These are phyloP conservation scores for Melipona beecheii DNA, from an alignment of 2,888 invertebrate genomes.

Conservation along the genomic window DNA sequence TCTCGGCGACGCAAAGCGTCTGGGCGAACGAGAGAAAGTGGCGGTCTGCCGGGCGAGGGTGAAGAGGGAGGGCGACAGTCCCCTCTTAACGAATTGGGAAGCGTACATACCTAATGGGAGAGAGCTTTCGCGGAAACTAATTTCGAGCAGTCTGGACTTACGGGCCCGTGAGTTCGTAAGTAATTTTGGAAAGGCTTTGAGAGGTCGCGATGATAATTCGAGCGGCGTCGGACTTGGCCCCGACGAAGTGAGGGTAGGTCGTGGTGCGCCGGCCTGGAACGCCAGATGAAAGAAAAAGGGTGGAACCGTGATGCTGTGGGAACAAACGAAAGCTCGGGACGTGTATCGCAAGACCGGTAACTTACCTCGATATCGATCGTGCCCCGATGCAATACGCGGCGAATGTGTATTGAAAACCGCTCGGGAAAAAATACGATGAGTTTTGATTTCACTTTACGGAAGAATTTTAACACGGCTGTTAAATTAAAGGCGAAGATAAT, in stretches of 20 bases:
- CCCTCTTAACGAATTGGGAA: slow-evolving; percentile 58
- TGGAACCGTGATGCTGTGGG: background rate
- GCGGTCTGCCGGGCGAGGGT: background rate
- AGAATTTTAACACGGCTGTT: too few relatives aligned
- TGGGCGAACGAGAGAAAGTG: slow-evolving; percentile 5
- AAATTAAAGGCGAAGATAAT: too few relatives aligned
- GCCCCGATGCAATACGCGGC: background rate
- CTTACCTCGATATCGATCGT: slow-evolving; percentile 28
- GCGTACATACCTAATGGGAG: slow-evolving; percentile 51
- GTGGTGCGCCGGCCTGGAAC: slow-evolving; percentile 17
- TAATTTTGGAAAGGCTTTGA: slow-evolving; percentile 64
- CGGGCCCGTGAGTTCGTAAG: slow-evolving; percentile 57
- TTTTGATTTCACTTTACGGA: too few relatives aligned
- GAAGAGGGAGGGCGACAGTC: slow-evolving; percentile 14
- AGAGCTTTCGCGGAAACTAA: slow-evolving; percentile 60
- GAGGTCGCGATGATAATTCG: slow-evolving; percentile 40
- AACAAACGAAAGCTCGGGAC: slow-evolving; percentile 7
- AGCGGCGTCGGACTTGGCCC: slow-evolving; percentile 30
- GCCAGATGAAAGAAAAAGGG: slow-evolving; percentile 16
- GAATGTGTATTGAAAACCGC: background rate
- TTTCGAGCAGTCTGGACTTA: slow-evolving; percentile 59
- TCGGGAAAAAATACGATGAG: background rate
- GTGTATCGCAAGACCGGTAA: slow-evolving; percentile 28
- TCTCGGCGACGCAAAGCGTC: background rate
- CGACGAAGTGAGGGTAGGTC: slow-evolving; percentile 45